Base-by-base conservation (phyloP, 2,113 vertebrate species). In the Bos javanicus region DNA sequence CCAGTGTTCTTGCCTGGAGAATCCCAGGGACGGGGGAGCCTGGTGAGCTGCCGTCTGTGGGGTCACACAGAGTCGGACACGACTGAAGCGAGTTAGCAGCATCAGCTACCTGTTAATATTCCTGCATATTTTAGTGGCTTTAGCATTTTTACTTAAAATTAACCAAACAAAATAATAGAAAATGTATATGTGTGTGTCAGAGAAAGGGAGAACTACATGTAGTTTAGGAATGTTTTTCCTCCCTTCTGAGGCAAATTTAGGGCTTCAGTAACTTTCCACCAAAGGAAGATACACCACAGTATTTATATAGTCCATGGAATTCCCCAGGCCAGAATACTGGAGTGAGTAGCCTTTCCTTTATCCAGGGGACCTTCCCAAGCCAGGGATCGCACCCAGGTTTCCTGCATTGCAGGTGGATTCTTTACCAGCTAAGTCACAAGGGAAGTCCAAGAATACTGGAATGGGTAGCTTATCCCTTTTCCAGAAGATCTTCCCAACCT, bases 361-460 rank as follows among this genome's bases (percentile, higher is more conserved):
- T 71, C n/a, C n/a, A 36, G n/a, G 4, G n/a, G 17, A 21, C 36
- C 17, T 36, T 71, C 64, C 64, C 64, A 71, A 71, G 4, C 64
- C 64, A 71, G 17, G 19, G 9, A 71, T 36, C 0, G 0, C n/a
- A 71, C n/a, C 9, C 17, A 36, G n/a, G 2, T 71, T n/a, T 36
- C 9, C 17, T 0, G 0, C 8, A 67, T 67, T 36, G 9, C n/a
- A 21, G n/a, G 17, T 11, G 4, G 17, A 71, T 71, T 71, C 64
- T 71, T 71, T 21, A 36, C 64, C n/a, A 71, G 64, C 17, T 36
- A 17, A 71, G n/a, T 21, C 64, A 71, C n/a, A 71, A 36, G n/a
- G 9, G 17, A 36, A 36, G n/a, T 21, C n/a, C 64, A 36, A 71
- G 19, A 71, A 36, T 71, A 71, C n/a, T 6, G 64, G n/a, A 71